Conservation (phyloP, 2,797 vertebrate genomes). For the Takifugu ocellatus region DNA sequence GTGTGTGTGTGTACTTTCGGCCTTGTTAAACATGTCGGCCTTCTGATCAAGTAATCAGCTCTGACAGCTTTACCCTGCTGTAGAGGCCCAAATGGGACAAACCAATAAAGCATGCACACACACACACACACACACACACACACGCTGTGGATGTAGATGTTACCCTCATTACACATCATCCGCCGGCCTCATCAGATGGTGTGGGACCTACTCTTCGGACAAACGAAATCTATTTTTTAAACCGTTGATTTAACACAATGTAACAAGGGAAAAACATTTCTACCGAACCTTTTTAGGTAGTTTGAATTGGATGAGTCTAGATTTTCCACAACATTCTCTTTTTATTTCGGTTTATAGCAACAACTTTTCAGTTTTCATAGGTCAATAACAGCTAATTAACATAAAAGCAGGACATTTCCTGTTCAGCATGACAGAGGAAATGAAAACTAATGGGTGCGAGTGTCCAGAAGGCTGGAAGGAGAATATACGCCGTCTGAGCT, state of each 20-base stretch:
- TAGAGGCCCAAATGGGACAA: not conserved
- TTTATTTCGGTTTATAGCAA: too few relatives aligned
- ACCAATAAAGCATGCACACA: not conserved
- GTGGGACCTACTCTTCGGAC: too few relatives aligned
- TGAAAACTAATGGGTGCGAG: not conserved
- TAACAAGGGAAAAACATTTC: too few relatives aligned
- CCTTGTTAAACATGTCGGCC: not conserved
- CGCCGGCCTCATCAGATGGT: too few relatives aligned
- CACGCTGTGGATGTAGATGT: not conserved
- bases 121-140: not conserved
- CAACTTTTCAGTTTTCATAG: too few relatives aligned
- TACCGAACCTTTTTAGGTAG: too few relatives aligned
- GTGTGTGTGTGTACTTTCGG: not conserved
- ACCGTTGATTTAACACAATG: too few relatives aligned
- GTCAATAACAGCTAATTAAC: too few relatives aligned
- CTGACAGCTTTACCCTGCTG: not conserved
- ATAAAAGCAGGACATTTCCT: too few relatives aligned
- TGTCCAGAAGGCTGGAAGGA: not conserved
- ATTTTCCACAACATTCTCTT: too few relatives aligned
- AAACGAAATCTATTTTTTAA: too few relatives aligned
- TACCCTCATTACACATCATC: not conserved
- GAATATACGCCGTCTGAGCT: not conserved
- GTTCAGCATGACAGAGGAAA: not conserved
- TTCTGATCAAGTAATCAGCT: not conserved
- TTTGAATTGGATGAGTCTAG: too few relatives aligned